A percentile compares a stretch with the other conserved stretches of the same genome.
Conservation (phyloP, 1,140 invertebrate genomes). For the Drosophila saltans region DNA sequence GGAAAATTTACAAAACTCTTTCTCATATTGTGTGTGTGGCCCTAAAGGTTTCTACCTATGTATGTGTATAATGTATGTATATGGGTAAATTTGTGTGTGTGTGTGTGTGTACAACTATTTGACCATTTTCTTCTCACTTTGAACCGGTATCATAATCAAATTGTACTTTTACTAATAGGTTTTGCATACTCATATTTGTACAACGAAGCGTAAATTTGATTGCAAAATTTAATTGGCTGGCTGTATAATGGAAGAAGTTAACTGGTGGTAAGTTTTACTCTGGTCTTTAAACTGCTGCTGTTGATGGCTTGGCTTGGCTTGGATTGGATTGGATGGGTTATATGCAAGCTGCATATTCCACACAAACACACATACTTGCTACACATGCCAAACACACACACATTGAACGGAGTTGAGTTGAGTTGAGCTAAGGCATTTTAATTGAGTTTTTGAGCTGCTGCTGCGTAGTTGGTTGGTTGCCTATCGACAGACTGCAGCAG, state of each 20-base stretch:
- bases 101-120: neutral
- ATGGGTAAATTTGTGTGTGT: neutral
- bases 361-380: neutral
- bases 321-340: neutral
- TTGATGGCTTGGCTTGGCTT: conserved; percentile 19
- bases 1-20: neutral
- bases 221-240: conserved; percentile 62
- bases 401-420: neutral
- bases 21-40: conserved; percentile 8
- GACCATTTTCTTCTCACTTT: neutral
- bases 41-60: neutral
- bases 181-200: conserved; percentile 44
- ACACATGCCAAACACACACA: conserved; percentile 13
- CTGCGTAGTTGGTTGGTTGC: conserved; percentile 5
- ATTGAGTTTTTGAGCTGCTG: conserved; percentile 62
- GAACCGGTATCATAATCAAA: conserved; percentile 51
- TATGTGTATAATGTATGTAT: too few species aligned
- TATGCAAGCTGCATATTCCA: conserved; percentile 24
- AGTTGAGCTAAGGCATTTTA: conserved; percentile 49
- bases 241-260: conserved; percentile 4
- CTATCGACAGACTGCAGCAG: conserved; percentile 18
- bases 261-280: conserved; percentile 10
- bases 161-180: conserved; percentile 53
- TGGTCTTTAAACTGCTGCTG: conserved; percentile 9
- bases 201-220: conserved; percentile 53